Evolutionary conservation across 1,140 invertebrate genomes (phyloP).

Genomic region (Hylyphantes graminicola): DNA sequence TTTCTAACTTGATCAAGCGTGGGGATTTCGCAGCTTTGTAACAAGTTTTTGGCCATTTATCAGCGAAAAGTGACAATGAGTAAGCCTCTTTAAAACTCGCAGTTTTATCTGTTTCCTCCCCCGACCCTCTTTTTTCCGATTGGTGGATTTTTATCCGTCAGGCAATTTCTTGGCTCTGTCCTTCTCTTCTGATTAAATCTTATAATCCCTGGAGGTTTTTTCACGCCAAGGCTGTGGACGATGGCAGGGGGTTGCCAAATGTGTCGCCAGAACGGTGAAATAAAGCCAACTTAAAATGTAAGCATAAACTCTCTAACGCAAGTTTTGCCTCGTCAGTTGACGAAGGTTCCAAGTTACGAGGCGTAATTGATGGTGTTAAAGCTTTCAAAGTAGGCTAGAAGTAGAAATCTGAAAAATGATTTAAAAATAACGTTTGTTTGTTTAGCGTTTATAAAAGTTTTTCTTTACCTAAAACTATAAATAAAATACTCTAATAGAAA

Average conservation of each 20-base stretch:
- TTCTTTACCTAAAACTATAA: too few relatives aligned
- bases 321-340: too few relatives aligned
- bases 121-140: background rate
- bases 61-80: constrained; percentile 56
- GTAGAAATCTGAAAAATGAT: background rate
- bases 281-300: too few relatives aligned
- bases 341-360: too few relatives aligned
- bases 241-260: background rate
- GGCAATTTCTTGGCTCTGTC: constrained; percentile 43
- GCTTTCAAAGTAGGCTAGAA: too few relatives aligned
- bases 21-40: constrained; percentile 2
- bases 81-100: constrained; percentile 56
- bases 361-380: too few relatives aligned
- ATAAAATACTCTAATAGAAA: too few relatives aligned
- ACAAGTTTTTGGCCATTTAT: constrained; percentile 58
- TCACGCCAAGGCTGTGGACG: constrained; percentile 7
- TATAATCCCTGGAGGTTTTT: constrained; percentile 41
- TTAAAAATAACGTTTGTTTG: too few relatives aligned
- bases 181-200: constrained; percentile 53
- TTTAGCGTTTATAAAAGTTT: too few relatives aligned
- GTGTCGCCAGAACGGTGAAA: too few relatives aligned
- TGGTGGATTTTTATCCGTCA: constrained; percentile 40
- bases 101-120: constrained; percentile 31
- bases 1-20: constrained; percentile 24
- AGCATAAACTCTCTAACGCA: too few relatives aligned